Percentiles rank a stretch among this genome's conserved stretches.
Conservation (phyloP, 1,140 invertebrate species). For the Augochlora pura region DNA sequence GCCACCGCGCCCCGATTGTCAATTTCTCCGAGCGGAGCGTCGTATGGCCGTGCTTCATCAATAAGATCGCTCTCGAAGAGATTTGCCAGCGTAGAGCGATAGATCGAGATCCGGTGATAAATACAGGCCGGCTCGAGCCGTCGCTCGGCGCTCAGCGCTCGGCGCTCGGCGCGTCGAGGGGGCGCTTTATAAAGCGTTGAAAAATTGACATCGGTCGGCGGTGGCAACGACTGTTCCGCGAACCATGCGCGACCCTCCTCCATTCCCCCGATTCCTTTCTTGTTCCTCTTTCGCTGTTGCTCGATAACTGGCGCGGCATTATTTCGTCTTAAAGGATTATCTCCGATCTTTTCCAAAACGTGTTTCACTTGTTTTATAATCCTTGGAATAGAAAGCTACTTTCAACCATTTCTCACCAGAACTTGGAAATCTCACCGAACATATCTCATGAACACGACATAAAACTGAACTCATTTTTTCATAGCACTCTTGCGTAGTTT, state of each 20-base stretch:
- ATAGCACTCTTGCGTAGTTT: too few relatives aligned
- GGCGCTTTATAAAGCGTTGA: constrained; percentile 49
- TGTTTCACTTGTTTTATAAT: too few relatives aligned
- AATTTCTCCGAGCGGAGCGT: constrained; percentile 54
- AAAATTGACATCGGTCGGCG: constrained; percentile 56
- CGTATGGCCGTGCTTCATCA: constrained; percentile 44
- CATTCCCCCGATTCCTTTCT: neutral
- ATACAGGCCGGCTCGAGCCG: constrained; percentile 33
- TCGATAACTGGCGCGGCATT: too few relatives aligned
- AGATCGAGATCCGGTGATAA: constrained; percentile 55
- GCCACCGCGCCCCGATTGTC: constrained; percentile 45
- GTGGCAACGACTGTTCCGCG: constrained; percentile 48
- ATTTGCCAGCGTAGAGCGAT: constrained; percentile 54
- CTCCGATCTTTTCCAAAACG: too few relatives aligned
- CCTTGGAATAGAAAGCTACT: too few relatives aligned
- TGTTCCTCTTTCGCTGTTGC: neutral
- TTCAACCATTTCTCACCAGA: too few relatives aligned
- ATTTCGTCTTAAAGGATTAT: too few relatives aligned
- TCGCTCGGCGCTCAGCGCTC: neutral
- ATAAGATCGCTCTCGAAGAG: constrained; percentile 62
- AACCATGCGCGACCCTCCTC: neutral
- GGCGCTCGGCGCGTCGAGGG: too few relatives aligned
- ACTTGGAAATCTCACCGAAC: too few relatives aligned
- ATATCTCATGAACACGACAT: too few relatives aligned
- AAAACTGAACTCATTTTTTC: too few relatives aligned